Base-by-base conservation (phyloP, 2,888 invertebrate species). In the Callyntrura sp. region DNA sequence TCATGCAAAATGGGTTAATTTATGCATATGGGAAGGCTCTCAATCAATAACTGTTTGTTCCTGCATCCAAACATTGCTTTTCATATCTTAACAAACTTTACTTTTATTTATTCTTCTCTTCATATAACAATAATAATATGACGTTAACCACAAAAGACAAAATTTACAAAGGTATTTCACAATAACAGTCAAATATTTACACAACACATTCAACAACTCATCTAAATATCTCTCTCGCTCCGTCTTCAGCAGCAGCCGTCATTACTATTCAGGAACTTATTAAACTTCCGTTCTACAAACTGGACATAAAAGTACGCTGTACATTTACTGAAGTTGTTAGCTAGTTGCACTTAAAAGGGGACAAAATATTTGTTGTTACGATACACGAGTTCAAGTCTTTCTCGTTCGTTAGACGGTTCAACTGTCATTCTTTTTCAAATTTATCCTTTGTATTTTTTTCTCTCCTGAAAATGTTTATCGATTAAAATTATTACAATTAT, bases 151-250 rank as follows among this genome's bases (percentile, higher is more conserved):
- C 76, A 78, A 35, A 51, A 78, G 73, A 25, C 43, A 85, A 57
- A 55, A 79, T 81, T 76, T 85, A 85, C 85, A 85, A 78, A 85
- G 45, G 51, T 78, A 85, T 85, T 85, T 60, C 78, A 78, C 76
- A 85, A 65, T 85, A 85, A 85, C 85, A 85, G 85, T 85, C 65
- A 85, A 78, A 62, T 85, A 85, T 85, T n/a, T 85, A 85, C 85
- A 85, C 2, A 62, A 20, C 14, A 57, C 79, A 79, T 57, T 79
- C 79, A 79, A 79, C 4, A 73, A 35, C 35, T 4, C 35, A 35
- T 35, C 35, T 23, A 45, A 9, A 23, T 51, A 48, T 73, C 73
- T 20, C 48, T 8, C 57, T 57, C 62, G 4, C 25, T 25, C 23
- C 11, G 12, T 23, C 45, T 23, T 45, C 51, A 48, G 45, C 73